Percentiles rank a stretch among this genome's conserved stretches.
Conservation (phyloP, 1,140 invertebrate species). For the Bombus waltoni region DNA sequence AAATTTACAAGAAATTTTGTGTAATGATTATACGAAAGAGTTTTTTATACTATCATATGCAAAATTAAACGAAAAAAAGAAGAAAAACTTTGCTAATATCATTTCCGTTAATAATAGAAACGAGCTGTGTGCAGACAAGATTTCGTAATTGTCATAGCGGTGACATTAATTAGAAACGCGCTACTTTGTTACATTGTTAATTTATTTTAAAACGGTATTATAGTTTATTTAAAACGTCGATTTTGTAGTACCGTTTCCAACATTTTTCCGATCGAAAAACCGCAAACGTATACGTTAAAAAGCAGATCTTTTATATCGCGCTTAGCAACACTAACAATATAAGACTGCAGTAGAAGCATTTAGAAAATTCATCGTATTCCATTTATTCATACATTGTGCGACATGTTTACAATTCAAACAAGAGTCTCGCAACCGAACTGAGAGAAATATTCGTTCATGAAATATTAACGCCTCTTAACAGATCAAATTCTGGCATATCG, state of each 20-base stretch:
- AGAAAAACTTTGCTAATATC: background rate
- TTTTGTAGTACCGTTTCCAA: background rate
- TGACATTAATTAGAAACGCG: background rate
- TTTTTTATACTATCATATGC: constrained; percentile 25
- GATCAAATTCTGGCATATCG: background rate
- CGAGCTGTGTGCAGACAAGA: background rate
- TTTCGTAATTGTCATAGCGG: constrained; percentile 2
- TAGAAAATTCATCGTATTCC: background rate
- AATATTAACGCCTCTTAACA: constrained; percentile 53
- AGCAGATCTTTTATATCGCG: background rate
- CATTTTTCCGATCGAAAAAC: background rate
- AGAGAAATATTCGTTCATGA: constrained; percentile 44
- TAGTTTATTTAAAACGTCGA: background rate
- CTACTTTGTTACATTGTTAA: background rate
- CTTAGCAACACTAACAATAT: too few relatives aligned
- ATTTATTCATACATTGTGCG: constrained; percentile 10
- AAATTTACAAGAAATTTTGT: constrained; percentile 42
- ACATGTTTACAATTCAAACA: constrained; percentile 53
- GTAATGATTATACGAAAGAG: constrained; percentile 25
- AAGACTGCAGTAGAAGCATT: background rate
- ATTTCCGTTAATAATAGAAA: background rate
- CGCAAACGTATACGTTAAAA: background rate
- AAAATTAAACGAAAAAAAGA: background rate
- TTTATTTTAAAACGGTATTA: constrained; percentile 8
- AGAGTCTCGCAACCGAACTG: background rate